Percentiles rank a stretch among this genome's conserved stretches.
Conservation (phyloP, 2,797 vertebrate species). For the Rallus crepitans region DNA sequence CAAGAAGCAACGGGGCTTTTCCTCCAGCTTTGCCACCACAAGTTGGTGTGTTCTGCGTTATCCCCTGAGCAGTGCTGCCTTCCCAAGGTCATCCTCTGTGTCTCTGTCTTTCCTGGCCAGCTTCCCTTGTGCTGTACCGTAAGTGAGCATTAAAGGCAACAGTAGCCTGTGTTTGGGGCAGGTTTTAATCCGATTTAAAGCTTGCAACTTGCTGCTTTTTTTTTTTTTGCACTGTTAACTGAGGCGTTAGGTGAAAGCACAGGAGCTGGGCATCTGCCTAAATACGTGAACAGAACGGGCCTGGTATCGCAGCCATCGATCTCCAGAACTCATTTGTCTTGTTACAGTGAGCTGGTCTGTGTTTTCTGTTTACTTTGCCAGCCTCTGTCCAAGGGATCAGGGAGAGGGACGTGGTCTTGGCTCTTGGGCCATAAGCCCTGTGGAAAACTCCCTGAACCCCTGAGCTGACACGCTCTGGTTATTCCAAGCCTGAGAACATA, state of each 20-base stretch:
- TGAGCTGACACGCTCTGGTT: background rate
- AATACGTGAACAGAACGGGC: background rate
- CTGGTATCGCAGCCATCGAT: background rate
- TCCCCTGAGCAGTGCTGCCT: background rate
- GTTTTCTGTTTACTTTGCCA: background rate
- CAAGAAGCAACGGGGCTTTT: background rate
- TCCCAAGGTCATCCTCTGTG: background rate
- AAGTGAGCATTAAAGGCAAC: background rate
- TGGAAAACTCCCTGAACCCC: background rate
- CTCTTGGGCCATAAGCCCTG: background rate
- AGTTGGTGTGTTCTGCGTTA: background rate
- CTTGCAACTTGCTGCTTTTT: too few species aligned
- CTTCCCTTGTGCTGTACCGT: background rate
- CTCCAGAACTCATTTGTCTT: background rate
- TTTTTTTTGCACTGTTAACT: background rate
- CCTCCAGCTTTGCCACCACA: background rate
- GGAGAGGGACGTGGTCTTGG: background rate
- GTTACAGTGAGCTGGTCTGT: background rate
- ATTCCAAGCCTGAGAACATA: fast-evolving
- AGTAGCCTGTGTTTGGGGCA: background rate
- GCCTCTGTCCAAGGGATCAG: background rate
- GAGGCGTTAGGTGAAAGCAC: background rate
- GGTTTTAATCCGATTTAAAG: background rate
- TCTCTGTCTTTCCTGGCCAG: background rate
- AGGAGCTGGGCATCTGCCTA: background rate